phyloP scores from a whole-genome alignment of 1,140 invertebrate species.

The Drosophila arawakana region DNA sequence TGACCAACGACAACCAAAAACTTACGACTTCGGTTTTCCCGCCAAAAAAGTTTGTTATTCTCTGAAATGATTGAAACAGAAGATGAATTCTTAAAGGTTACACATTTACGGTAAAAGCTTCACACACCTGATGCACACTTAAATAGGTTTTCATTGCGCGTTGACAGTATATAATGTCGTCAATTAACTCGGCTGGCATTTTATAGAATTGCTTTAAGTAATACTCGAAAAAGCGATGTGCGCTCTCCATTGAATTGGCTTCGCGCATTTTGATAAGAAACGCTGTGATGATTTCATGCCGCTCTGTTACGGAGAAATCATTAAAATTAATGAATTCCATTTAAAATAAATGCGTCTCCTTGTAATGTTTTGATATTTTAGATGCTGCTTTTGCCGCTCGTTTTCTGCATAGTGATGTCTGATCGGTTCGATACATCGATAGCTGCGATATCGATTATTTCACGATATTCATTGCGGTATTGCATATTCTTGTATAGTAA shows the following conservation, averaged over 20 bases:
- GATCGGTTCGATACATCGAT: conserved; percentile 3
- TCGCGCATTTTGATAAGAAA: conserved; percentile 61
- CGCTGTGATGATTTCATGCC: conserved; percentile 60
- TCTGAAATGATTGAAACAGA: conserved; percentile 41
- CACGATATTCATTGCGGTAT: too few relatives aligned
- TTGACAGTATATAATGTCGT: conserved; percentile 80
- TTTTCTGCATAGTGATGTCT: conserved; percentile 6
- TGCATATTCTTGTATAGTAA: too few relatives aligned
- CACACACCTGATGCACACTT: conserved; percentile 67
- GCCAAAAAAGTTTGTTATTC: conserved; percentile 28
- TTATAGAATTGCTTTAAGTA: conserved; percentile 77
- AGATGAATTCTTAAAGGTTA: too few relatives aligned
- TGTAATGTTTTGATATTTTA: conserved; percentile 27
- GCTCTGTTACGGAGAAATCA: conserved; percentile 58
- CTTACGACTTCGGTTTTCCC: conserved; percentile 55
- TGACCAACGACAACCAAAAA: background rate
- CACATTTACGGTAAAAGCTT: too few relatives aligned
- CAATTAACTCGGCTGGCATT: conserved; percentile 60
- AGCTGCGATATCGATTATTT: background rate
- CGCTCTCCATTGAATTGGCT: conserved; percentile 48
- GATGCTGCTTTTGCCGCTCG: conserved; percentile 64
- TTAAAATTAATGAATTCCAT: conserved; percentile 70
- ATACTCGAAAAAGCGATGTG: conserved; percentile 61
- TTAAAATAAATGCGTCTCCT: conserved; percentile 5
- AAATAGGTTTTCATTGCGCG: conserved; percentile 65